phyloP scores from a whole-genome alignment of 2,797 vertebrate species.

The Pipistrellus pygmaeus region DNA sequence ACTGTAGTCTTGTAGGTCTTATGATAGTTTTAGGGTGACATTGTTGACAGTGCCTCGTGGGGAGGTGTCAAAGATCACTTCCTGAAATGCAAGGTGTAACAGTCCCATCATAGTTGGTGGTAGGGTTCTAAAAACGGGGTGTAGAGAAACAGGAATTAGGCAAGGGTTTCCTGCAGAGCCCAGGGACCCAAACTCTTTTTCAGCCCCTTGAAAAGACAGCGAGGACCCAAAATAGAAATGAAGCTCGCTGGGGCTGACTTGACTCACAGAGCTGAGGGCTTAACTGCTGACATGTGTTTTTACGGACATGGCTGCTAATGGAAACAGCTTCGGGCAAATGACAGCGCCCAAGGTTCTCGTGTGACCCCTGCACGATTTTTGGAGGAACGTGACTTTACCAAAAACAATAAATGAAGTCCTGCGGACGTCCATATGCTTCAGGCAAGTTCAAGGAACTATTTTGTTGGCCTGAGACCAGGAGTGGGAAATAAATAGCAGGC shows the following conservation, averaged over 20 bases:
- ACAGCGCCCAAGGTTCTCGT: constrained; percentile 63
- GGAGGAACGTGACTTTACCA: constrained; percentile 43
- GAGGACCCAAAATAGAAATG: constrained; percentile 75
- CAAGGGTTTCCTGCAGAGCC: constrained; percentile 62
- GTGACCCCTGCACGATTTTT: constrained; percentile 67
- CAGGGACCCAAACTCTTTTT: constrained; percentile 60
- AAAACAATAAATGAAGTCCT: constrained; percentile 66
- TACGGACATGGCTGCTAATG: constrained; percentile 56
- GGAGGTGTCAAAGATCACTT: background rate
- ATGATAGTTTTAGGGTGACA: background rate
- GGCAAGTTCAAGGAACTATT: constrained; percentile 67
- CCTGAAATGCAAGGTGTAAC: constrained; percentile 3
- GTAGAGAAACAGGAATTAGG: constrained; percentile 41
- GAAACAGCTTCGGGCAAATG: constrained; percentile 63
- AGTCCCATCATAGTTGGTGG: background rate
- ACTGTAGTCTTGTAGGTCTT: background rate
- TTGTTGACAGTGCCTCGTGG: background rate
- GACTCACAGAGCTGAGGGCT: background rate
- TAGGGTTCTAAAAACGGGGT: background rate
- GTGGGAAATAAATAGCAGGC: constrained; percentile 74
- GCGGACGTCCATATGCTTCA: constrained; percentile 40
- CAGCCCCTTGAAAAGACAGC: constrained; percentile 50
- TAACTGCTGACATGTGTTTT: constrained; percentile 64
- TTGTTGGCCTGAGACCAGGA: constrained; percentile 59
- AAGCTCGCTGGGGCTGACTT: constrained; percentile 70